Evolutionary conservation across 64 coral and sea anemone species (phyloP).

Genomic region (Actinia tenebrosa): DNA sequence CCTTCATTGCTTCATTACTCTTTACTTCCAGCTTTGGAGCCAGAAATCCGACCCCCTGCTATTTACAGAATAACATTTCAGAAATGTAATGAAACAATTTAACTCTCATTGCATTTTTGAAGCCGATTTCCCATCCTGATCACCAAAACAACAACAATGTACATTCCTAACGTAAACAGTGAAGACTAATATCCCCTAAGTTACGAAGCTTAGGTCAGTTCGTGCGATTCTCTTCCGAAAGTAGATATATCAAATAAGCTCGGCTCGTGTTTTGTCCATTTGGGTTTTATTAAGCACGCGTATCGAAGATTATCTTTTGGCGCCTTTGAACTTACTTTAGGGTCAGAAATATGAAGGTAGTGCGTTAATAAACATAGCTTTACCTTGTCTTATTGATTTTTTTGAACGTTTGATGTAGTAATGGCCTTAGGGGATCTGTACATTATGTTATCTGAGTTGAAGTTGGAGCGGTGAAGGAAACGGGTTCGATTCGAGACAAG

Average conservation of each 20-base stretch:
- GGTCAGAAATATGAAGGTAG: neutral
- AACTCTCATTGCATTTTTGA: constrained; percentile 9
- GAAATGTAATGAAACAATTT: constrained; percentile 1
- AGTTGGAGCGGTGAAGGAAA: neutral
- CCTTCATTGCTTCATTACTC: neutral
- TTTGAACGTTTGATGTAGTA: neutral
- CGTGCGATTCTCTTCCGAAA: neutral
- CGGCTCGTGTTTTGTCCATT: neutral
- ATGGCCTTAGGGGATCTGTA: neutral
- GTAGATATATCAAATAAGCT: neutral
- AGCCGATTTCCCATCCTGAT: neutral
- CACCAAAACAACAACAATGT: neutral
- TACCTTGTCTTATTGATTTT: neutral
- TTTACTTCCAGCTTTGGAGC: neutral
- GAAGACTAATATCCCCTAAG: neutral
- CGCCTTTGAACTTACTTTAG: neutral
- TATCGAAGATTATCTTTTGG: neutral
- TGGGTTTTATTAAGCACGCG: neutral
- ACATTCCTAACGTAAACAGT: neutral
- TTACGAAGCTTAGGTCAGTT: neutral
- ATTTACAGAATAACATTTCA: neutral
- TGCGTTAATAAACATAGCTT: neutral
- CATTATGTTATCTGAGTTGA: neutral
- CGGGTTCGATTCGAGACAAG: neutral
- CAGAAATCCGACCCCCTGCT: neutral